phyloP scores from a whole-genome alignment of 2,888 invertebrate genomes.

The Molanna angustata region DNA sequence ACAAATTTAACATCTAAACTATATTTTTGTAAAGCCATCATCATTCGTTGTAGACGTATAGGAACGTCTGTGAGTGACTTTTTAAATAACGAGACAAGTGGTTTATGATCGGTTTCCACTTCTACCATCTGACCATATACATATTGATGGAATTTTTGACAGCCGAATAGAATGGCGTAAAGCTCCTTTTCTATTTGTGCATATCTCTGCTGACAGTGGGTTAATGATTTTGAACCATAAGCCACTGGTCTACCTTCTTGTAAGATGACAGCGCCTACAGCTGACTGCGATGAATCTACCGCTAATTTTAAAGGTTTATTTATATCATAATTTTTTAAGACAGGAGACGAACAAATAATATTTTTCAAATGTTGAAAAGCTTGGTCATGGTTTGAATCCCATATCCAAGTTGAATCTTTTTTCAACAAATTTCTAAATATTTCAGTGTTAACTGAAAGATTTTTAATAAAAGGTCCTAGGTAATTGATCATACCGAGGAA shows the following conservation, averaged over 20 bases:
- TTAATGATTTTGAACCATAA: slow-evolving; percentile 35
- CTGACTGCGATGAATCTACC: slow-evolving; percentile 35
- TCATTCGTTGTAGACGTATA: slow-evolving; percentile 34
- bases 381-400: slow-evolving; percentile 26
- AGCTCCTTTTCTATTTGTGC: slow-evolving; percentile 37
- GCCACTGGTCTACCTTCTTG: slow-evolving; percentile 34
- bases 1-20: slow-evolving; percentile 29
- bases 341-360: slow-evolving; percentile 18
- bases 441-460: slow-evolving; percentile 24
- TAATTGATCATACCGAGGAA: slow-evolving; percentile 31
- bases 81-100: slow-evolving; percentile 35
- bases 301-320: slow-evolving; percentile 28
- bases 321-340: slow-evolving; percentile 28
- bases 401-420: slow-evolving; percentile 28
- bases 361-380: slow-evolving; percentile 30
- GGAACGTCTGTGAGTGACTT: slow-evolving; percentile 32
- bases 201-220: too few relatives aligned
- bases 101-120: slow-evolving; percentile 37
- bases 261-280: slow-evolving; percentile 35
- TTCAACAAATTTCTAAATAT: slow-evolving; percentile 27
- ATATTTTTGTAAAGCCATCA: slow-evolving; percentile 32
- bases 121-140: slow-evolving; percentile 33
- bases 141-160: slow-evolving; percentile 35
- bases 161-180: slow-evolving; percentile 34
- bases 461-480: slow-evolving; percentile 31